A percentile compares a stretch with the other conserved stretches of the same genome.
phyloP scores from a whole-genome alignment of 1,140 invertebrate species.

The Drosophila nigrodunni region DNA sequence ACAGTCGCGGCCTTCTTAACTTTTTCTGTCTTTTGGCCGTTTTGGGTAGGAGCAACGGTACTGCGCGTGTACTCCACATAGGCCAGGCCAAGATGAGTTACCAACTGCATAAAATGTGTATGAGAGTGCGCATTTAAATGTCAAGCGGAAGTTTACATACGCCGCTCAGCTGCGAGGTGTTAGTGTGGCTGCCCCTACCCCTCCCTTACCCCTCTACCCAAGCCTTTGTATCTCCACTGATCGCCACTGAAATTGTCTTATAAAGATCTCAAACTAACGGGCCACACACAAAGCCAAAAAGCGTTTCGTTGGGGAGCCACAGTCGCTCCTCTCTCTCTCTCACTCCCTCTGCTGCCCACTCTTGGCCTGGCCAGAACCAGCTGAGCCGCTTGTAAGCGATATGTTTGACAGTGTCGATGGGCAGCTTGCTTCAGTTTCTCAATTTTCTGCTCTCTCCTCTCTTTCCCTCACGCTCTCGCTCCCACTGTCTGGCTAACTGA shows the following conservation, averaged over 20 bases:
- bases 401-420: constrained; percentile 49
- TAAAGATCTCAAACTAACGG: constrained; percentile 81
- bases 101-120: constrained; percentile 59
- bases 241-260: constrained; percentile 68
- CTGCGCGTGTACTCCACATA: constrained; percentile 4
- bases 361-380: constrained; percentile 27
- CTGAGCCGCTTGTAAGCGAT: constrained; percentile 58
- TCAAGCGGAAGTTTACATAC: not conserved
- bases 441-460: constrained; percentile 1
- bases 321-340: not conserved
- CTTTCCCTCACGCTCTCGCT: not conserved
- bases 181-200: not conserved
- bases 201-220: not conserved
- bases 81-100: constrained; percentile 44
- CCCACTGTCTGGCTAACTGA: not conserved
- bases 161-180: not conserved
- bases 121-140: constrained; percentile 59
- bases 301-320: constrained; percentile 13
- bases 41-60: constrained; percentile 30
- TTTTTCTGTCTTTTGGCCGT: not conserved
- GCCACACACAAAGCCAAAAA: constrained; percentile 64
- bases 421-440: constrained; percentile 33
- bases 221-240: constrained; percentile 17
- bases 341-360: not conserved
- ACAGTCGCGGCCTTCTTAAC: constrained; percentile 12